Conservation (phyloP, 1,140 invertebrate species). For the Apis florea region DNA sequence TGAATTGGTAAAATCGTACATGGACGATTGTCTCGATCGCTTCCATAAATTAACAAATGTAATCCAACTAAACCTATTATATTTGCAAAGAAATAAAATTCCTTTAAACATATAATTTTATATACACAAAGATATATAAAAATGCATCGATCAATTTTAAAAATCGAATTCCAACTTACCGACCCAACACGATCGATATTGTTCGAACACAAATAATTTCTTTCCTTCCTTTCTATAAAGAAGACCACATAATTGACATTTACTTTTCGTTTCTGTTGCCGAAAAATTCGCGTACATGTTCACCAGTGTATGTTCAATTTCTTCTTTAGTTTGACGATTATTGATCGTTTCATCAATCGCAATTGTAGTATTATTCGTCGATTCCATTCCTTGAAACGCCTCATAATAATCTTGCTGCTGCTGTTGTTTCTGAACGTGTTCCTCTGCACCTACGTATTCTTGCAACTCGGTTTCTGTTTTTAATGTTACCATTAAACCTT, state of each 20-base stretch:
- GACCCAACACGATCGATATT: slow-evolving; percentile 68
- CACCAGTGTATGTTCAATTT: slow-evolving; percentile 21
- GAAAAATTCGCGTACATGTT: slow-evolving; percentile 67
- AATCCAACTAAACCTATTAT: slow-evolving; percentile 67
- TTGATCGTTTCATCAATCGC: background rate
- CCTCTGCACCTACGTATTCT: slow-evolving; percentile 67
- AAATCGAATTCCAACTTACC: slow-evolving; percentile 54
- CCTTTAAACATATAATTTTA: background rate
- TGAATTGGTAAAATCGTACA: slow-evolving; percentile 65
- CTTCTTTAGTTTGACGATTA: background rate
- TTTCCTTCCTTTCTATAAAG: slow-evolving; percentile 66
- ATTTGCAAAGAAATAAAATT: background rate
- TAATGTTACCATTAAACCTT: slow-evolving; percentile 49
- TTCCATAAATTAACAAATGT: slow-evolving; percentile 72
- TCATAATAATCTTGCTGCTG: slow-evolving; percentile 64
- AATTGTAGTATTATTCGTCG: background rate
- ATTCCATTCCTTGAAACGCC: slow-evolving; percentile 58
- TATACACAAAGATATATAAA: background rate
- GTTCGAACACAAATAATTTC: slow-evolving; percentile 68
- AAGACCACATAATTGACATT: slow-evolving; percentile 67
- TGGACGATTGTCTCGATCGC: slow-evolving; percentile 68
- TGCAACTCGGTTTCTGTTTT: slow-evolving; percentile 43
- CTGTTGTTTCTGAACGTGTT: slow-evolving; percentile 8
- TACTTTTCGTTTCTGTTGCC: slow-evolving; percentile 57
- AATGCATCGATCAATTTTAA: background rate